Evolutionary conservation across 2,797 vertebrate genomes (phyloP).

Genomic region (Vultur gryphus): DNA sequence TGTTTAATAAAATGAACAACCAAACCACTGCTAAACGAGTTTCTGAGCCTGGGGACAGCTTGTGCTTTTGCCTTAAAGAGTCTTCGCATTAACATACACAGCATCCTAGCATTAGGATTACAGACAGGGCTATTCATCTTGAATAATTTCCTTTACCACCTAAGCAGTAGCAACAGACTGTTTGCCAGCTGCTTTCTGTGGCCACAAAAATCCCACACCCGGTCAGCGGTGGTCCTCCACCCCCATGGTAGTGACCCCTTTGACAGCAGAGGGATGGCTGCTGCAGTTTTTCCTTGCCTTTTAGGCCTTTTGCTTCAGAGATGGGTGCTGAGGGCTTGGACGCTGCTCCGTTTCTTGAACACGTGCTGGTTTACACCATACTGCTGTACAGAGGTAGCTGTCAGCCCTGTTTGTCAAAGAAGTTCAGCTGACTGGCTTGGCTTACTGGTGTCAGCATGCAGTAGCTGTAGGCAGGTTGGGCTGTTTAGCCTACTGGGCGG

Average conservation of each 20-base stretch:
- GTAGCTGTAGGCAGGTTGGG: not conserved
- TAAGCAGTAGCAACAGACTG: not conserved
- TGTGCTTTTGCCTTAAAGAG: not conserved
- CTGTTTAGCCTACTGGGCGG: not conserved
- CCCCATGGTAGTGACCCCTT: not conserved
- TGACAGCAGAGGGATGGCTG: not conserved
- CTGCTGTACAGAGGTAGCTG: not conserved
- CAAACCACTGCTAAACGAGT: not conserved
- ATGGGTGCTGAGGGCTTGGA: not conserved
- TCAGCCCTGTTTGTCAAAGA: not conserved
- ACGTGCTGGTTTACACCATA: not conserved
- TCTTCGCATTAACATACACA: not conserved
- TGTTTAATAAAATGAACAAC: not conserved
- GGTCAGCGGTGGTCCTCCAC: not conserved
- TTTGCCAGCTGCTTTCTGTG: not conserved
- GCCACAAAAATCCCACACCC: accelerated
- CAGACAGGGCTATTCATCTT: not conserved
- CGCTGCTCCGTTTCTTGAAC: not conserved
- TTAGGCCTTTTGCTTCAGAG: not conserved
- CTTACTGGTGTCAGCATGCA: not conserved
- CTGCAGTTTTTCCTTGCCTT: not conserved
- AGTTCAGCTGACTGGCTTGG: not conserved
- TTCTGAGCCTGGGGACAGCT: not conserved
- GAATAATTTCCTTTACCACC: not conserved
- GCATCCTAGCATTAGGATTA: not conserved